Evolutionary conservation across 2,888 invertebrate species (phyloP).

Genomic region (Callyntrura guangdongensis): DNA sequence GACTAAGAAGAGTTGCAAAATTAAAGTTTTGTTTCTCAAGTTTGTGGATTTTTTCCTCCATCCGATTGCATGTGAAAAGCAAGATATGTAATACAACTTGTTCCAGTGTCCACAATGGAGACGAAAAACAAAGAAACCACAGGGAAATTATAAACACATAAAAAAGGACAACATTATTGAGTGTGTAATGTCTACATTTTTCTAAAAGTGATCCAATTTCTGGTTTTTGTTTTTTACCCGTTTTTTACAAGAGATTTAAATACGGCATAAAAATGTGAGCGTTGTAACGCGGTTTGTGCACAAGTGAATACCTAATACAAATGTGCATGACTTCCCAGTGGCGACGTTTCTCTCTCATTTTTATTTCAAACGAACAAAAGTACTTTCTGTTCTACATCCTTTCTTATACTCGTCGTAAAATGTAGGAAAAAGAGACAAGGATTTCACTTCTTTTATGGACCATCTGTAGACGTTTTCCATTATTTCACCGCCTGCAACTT

Average conservation of each 20-base stretch:
- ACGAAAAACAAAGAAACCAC: too few relatives aligned
- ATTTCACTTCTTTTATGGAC: constrained; percentile 69
- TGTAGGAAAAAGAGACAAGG: constrained; percentile 54
- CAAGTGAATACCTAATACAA: background rate
- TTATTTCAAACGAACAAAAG: constrained; percentile 41
- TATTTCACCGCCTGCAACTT: background rate
- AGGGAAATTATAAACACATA: too few relatives aligned
- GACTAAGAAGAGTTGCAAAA: too few relatives aligned
- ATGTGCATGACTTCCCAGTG: constrained; percentile 15
- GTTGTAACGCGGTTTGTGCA: too few relatives aligned
- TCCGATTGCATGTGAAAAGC: too few relatives aligned
- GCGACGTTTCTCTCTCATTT: background rate
- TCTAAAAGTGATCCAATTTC: constrained; percentile 31
- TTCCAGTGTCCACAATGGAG: too few relatives aligned
- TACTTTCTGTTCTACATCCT: constrained; percentile 58
- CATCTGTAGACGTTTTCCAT: constrained; percentile 53
- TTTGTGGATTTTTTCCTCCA: too few relatives aligned
- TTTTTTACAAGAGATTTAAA: constrained; percentile 20
- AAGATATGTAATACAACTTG: too few relatives aligned
- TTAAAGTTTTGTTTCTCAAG: too few relatives aligned
- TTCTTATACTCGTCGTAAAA: constrained; percentile 33
- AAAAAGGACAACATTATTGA: too few relatives aligned
- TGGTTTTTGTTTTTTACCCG: background rate
- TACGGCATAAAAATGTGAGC: constrained; percentile 19
- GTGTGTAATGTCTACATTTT: too few relatives aligned